Conservation (phyloP, 2,113 vertebrate genomes). For the Potamarius usumacintae region DNA sequence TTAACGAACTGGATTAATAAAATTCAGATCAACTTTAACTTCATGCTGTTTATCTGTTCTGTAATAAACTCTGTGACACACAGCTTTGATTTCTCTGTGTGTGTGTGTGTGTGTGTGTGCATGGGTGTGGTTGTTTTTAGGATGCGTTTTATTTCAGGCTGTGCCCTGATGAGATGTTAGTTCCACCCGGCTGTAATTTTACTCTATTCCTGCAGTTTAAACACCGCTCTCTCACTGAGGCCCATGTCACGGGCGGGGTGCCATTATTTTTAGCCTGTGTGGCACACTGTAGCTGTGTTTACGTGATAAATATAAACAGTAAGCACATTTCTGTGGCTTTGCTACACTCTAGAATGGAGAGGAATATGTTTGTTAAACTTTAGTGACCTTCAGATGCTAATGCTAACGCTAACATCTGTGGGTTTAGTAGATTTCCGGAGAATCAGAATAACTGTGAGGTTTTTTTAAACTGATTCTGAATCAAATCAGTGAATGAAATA, state of each 20-base stretch:
- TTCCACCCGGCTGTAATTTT: conserved; percentile 13
- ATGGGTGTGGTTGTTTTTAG: neutral
- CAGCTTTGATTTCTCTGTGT: neutral
- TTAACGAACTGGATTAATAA: neutral
- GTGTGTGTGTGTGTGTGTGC: neutral
- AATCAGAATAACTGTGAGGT: neutral
- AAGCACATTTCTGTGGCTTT: conserved; percentile 1
- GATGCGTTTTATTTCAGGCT: neutral
- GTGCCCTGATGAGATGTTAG: conserved; percentile 12
- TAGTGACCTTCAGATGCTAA: neutral
- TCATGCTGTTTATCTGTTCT: no score
- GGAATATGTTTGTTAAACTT: neutral
- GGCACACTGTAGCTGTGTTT: conserved; percentile 4
- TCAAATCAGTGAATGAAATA: neutral
- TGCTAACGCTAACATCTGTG: neutral
- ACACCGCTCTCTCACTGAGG: neutral
- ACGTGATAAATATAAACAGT: conserved; percentile 14
- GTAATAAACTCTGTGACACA: neutral
- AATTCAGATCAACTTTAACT: neutral
- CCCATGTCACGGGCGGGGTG: neutral
- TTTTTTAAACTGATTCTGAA: neutral
- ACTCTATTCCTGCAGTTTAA: conserved; percentile 19
- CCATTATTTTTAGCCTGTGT: conserved; percentile 5
- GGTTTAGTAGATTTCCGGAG: neutral
- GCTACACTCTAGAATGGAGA: neutral